phyloP scores from a whole-genome alignment of 2,797 vertebrate genomes.

The Acropternis orthonyx region DNA sequence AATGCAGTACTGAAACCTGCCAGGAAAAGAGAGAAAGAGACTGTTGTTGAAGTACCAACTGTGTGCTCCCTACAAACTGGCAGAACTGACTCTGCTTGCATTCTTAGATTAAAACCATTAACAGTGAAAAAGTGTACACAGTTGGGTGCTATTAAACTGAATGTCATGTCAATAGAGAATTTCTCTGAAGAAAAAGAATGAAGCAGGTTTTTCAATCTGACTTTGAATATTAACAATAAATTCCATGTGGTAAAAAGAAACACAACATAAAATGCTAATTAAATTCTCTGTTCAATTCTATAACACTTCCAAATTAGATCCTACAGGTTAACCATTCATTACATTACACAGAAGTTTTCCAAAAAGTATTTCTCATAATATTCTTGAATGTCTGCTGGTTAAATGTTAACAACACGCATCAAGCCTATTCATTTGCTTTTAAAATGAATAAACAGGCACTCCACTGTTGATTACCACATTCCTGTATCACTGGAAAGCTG shows the following conservation, averaged over 20 bases:
- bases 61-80: neutral
- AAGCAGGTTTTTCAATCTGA: neutral
- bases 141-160: neutral
- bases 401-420: neutral
- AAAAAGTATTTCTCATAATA: neutral
- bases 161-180: neutral
- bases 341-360: neutral
- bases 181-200: neutral
- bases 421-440: neutral
- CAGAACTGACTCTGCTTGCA: slow-evolving; percentile 8
- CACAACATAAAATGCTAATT: neutral
- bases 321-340: neutral
- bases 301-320: neutral
- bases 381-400: neutral
- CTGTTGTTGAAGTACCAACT: slow-evolving; percentile 56
- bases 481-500: neutral
- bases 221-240: slow-evolving; percentile 14
- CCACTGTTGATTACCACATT: slow-evolving; percentile 16
- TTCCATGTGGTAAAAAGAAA: neutral
- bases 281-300: neutral
- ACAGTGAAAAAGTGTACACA: neutral
- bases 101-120: neutral
- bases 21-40: slow-evolving; percentile 62
- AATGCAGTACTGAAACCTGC: slow-evolving; percentile 61
- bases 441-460: slow-evolving; percentile 32